Conservation (phyloP, 2,797 vertebrate species). For the Pseudochirops corinnae region DNA sequence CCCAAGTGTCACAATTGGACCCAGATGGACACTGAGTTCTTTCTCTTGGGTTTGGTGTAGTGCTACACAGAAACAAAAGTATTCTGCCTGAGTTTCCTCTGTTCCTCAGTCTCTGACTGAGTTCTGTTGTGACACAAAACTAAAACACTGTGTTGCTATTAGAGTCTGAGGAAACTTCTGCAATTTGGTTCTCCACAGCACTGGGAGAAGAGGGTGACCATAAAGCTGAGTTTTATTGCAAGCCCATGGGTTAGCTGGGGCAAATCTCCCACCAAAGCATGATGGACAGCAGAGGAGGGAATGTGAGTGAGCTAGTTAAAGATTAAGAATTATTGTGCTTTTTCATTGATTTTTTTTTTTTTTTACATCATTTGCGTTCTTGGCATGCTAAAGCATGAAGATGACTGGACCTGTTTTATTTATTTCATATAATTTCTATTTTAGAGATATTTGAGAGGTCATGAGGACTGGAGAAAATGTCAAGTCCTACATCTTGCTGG, state of each 20-base stretch:
- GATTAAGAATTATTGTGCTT: not conserved
- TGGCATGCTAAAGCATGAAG: not conserved
- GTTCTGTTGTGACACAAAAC: not conserved
- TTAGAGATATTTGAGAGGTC: not conserved
- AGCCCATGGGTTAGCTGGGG: not conserved
- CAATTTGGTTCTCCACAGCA: not conserved
- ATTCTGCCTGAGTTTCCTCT: not conserved
- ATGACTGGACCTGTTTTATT: not conserved
- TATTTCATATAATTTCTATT: not conserved
- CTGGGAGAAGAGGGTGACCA: not conserved
- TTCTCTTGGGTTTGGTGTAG: not conserved
- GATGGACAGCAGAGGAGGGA: not conserved
- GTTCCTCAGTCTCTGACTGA: not conserved
- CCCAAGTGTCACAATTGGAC: not conserved
- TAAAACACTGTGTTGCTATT: not conserved
- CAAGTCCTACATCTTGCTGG: not conserved
- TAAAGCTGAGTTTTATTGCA: not conserved
- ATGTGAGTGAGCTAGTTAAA: not conserved
- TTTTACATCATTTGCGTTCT: not conserved
- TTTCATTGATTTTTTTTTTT: not conserved
- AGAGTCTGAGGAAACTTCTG: not conserved
- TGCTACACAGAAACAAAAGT: not conserved
- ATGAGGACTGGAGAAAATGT: not conserved
- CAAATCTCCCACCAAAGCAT: not conserved
- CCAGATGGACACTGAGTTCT: not conserved